phyloP scores from a whole-genome alignment of 2,888 invertebrate genomes.

The Dasypolia templi region DNA sequence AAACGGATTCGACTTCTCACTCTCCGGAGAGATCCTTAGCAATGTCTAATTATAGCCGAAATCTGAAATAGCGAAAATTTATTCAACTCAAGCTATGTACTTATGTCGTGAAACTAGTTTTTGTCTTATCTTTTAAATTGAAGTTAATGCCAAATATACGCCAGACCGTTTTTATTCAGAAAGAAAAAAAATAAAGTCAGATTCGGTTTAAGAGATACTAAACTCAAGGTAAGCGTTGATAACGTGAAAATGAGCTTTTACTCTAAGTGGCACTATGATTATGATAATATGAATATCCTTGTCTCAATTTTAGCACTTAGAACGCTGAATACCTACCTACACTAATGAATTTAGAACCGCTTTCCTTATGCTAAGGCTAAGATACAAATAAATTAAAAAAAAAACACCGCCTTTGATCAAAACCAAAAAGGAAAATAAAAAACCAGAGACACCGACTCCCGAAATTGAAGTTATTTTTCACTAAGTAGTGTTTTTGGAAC shows the following conservation, averaged over 20 bases:
- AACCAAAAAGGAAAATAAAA: no score
- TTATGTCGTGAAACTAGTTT: background rate
- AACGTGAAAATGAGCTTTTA: background rate
- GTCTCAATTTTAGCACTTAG: background rate
- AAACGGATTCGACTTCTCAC: background rate
- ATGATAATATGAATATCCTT: background rate
- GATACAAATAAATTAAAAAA: no score
- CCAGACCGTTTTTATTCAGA: background rate
- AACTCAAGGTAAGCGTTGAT: background rate
- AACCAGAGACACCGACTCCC: no score
- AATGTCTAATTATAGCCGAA: background rate
- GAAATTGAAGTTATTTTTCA: no score
- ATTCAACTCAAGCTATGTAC: slow-evolving; percentile 19
- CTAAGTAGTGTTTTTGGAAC: no score
- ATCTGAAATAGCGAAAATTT: slow-evolving; percentile 21
- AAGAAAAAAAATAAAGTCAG: background rate
- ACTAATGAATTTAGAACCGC: background rate
- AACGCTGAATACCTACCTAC: background rate
- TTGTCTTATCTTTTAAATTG: slow-evolving; percentile 18
- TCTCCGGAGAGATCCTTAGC: background rate
- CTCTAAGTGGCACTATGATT: background rate
- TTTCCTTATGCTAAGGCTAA: background rate
- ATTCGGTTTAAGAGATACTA: slow-evolving; percentile 10
- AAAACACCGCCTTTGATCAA: no score
- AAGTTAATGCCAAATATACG: slow-evolving; percentile 8